Base-by-base conservation (phyloP, 2,888 invertebrate species). In the Poecilus cupreus region DNA sequence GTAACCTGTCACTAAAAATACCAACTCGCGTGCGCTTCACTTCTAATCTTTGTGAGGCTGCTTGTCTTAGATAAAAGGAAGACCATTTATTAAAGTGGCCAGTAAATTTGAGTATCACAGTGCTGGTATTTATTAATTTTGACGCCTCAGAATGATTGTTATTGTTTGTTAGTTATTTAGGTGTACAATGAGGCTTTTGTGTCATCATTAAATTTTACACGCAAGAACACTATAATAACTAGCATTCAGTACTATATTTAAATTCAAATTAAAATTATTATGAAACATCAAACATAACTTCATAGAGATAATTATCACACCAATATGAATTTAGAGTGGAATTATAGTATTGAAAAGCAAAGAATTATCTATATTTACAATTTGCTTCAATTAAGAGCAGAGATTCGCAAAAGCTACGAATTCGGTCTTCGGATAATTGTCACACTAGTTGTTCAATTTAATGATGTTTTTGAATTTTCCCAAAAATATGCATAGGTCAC, bases 51-150 rank as follows among this genome's bases (percentile, higher is more conserved):
- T 8, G 8, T 6, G 26, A 39, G 37, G 8, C 5, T 32, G 37
- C 13, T 49, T 49, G 49, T 49, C 64, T 68, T 68, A 68, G 68
- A 68, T 68, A 68, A 39, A 68, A 26, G 20, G 8, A 20, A 6
- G 39, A 16, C 37, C 39, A 68, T 68, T 68, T 68, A 68, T 68
- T 39, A 16, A 39, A 43, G 39, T 68, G 68, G 20, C 68, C 46
- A 46, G 32, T 22, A 43, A 43, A 72, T 72, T 72, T 72, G 11
- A 22, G 6, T 43, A 60, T 60, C 43, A 72, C 72, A 72, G 72
- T 22, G 22, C 46, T 72, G 13, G 72, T 68, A 72, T 72, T 72
- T 18, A 72, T 72, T 72, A 22, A 46, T 46, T 72, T 72, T 72
- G 13, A 46, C 46, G 16, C 72, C 24, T 46, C 11, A 39, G 60